A percentile compares a stretch with the other conserved stretches of the same genome.
phyloP scores from a whole-genome alignment of 1,140 invertebrate species.

The Aphaenogaster ashmeadi region DNA sequence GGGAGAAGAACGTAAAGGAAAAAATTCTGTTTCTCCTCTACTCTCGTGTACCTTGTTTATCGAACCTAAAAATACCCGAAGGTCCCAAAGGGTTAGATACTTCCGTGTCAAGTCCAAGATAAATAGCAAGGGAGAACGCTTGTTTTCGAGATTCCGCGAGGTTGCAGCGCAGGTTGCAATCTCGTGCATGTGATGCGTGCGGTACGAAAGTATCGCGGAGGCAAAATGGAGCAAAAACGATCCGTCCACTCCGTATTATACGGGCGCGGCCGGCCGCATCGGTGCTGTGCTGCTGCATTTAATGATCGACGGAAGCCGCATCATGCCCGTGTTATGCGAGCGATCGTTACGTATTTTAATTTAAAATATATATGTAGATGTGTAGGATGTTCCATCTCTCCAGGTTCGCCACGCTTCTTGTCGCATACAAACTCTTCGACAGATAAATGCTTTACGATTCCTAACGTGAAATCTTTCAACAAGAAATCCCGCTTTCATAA shows the following conservation, averaged over 20 bases:
- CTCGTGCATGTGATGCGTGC: conserved; percentile 23
- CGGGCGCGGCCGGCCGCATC: conserved; percentile 37
- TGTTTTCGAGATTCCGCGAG: conserved; percentile 38
- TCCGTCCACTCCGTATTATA: conserved; percentile 29
- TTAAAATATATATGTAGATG: conserved; percentile 9
- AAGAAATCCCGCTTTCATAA: background rate
- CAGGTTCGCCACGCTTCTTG: background rate
- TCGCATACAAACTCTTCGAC: background rate
- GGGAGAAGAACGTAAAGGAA: background rate
- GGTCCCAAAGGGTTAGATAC: conserved; percentile 55
- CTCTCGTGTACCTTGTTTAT: conserved; percentile 36
- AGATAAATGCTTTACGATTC: background rate
- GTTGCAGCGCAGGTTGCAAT: conserved; percentile 34
- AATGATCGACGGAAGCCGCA: conserved; percentile 33
- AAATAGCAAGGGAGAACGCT: conserved; percentile 41
- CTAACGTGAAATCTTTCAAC: background rate
- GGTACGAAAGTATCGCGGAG: conserved; percentile 41
- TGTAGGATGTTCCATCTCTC: background rate
- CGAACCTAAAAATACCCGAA: conserved; percentile 47
- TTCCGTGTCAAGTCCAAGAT: conserved; percentile 38
- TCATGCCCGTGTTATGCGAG: background rate
- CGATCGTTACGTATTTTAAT: conserved; percentile 22
- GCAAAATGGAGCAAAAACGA: conserved; percentile 36
- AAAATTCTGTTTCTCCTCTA: background rate
- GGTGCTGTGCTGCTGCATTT: conserved; percentile 7